Evolutionary conservation across 2,797 vertebrate genomes (phyloP), one percentile per base, ranked within the genome.

Genomic region (Schizopygopsis malacanthus): DNA sequence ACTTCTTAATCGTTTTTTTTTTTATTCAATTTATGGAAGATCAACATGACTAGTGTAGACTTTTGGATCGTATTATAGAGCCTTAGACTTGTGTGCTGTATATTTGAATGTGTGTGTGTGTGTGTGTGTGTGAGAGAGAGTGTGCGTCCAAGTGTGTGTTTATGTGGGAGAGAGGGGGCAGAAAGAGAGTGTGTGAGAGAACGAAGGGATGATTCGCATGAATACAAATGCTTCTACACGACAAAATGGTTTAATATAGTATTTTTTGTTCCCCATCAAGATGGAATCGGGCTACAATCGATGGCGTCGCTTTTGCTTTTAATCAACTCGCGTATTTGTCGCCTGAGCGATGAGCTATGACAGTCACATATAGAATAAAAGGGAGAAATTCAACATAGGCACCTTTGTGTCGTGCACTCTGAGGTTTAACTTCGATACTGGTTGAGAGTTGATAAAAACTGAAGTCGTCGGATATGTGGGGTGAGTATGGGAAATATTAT

Each of bases 381-480:
- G 92, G 89, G 90, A 90, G 93, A 92, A 90, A 63, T 92, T 92
- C 91, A 91, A 91, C 88, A 89, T 92, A 91, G 93, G 43, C 67
- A 61, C 54, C 56, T 59, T 52, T 94, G 83, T 90, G 91, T 93
- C 87, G 82, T 79, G 59, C 90, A 89, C 81, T 7, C 79, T 91
- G 90, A 90, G 84, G 92, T 91, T 88, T 92, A 93, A 89, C 87
- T 77, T 41, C 89, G 59, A 92, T 81, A 82, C 88, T 92, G 89
- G 69, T 91, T 93, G 91, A 91, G 93, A 91, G 87, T 90, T 90
- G 65, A 75, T 91, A 89, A 88, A 94, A 92, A 92, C 93, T 90
- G 92, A 90, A 94, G 89, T 93, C 94, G 92, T 93, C 90, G 94
- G 94, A 92, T 89, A 94, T 96, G 93, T 90, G 82, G 91, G 95